Base-by-base conservation (phyloP, 2,113 vertebrate genomes). In the Syngnathus typhle region DNA sequence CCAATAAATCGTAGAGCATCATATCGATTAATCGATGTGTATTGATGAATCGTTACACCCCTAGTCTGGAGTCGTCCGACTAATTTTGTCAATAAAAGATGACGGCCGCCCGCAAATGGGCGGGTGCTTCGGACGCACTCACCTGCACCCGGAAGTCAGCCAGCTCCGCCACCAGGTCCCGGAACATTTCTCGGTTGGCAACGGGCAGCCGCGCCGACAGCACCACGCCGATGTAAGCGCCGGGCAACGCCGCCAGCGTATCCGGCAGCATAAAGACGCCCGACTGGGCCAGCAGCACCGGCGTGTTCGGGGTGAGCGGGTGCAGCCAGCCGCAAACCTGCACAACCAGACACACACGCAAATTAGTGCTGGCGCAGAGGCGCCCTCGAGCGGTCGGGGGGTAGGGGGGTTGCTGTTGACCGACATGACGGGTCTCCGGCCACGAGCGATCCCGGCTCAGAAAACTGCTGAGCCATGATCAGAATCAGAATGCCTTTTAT, bases 251-350 rank as follows among this genome's bases (percentile, higher is more conserved):
- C 7, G 93, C 88, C 88, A 92, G 90, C 1, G 89, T 82, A 79
- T 98, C 93, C 1, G 95, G 94, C 73, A 98, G 98, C 93, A 98
- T 98, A 85, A 93, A 99, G 82, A 96, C 93, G 44, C 96, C 96
- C 0, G 87, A 93, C 69, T 76, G 93, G 61, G 95, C 95, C 72
- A 95, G 89, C 21, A 99, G 91, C 70, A 98, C 94, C 0, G 96
- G 95, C 43, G 94, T 95, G 66, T 94, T 91, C 59, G 83, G 67
- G 41, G 88, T 87, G 88, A 99, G 91, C 1, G 93, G 93, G 80
- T 94, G 97, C 7, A 94, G 65, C 93, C 95, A 95, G 83, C 95
- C 93, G 85, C 95, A 96, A 60, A 98, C 95, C 97, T 99, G 71
- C 3, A 77, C 70, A 77, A 37, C 77, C 49, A 70, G 21, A 44